Evolutionary conservation across 2,797 vertebrate species (phyloP), one percentile per base, ranked within the genome.

Genomic region (Aplochiton taeniatus): DNA sequence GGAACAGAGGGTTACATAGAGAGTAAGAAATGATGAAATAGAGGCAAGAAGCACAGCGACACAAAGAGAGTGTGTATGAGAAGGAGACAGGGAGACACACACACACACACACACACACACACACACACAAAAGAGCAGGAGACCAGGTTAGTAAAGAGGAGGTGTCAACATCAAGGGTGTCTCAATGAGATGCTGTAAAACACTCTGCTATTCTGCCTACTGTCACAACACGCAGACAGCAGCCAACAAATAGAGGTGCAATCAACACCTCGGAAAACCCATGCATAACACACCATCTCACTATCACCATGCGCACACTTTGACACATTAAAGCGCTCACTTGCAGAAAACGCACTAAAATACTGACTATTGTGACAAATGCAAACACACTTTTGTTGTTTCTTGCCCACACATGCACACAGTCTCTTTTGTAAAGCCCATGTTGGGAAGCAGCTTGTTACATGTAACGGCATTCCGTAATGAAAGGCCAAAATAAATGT

Each of bases 91-190:
- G 54, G 77, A 45, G 63, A 83, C 77, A 72, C 63, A 57, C 13
- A n/a, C 41, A 65, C 50, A 68, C 65, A 13, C 10, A 59, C 74
- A 17, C 54, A 70, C 73, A 73, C 79, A 79, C 78, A 81, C 70
- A 83, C 69, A 55, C 1, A 11, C 60, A 64, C 80, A 83, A 1
- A 16, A 51, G 49, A 16, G 49, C 17, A 46, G 19, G 81, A 77
- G 83, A 77, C 77, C 42, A 9, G 50, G 18, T 76, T 79, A 76
- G 81, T 77, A 68, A 78, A 80, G 80, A 80, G 72, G 78, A 84
- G 80, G 87, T 83, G 87, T 90, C 86, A 79, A 58, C 66, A 74
- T 88, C 81, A 87, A 88, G 84, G 83, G 81, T 85, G 87, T 88
- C 82, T 87, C 79, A 83, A 83, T 83, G 84, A 86, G 84, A 83